phyloP scores from a whole-genome alignment of 2,888 invertebrate genomes.

The Choreutis nemorana region DNA sequence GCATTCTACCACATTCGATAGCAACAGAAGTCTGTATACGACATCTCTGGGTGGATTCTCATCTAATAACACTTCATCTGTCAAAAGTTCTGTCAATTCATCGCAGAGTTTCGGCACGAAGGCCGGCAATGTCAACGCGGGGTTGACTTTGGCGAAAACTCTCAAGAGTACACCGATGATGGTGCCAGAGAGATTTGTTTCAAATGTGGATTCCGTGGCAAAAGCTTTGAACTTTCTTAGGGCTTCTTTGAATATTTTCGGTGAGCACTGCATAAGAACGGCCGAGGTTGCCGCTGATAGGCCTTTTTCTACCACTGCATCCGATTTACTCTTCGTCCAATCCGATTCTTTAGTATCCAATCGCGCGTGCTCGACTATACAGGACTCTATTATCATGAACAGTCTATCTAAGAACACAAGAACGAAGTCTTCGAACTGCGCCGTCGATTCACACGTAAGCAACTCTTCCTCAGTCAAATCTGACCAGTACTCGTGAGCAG shows the following conservation, averaged over 20 bases:
- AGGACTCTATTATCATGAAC: slow-evolving; percentile 75
- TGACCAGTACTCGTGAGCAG: slow-evolving; percentile 70
- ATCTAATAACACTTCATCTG: slow-evolving; percentile 74
- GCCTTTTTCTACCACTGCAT: slow-evolving; percentile 75
- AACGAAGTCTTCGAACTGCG: slow-evolving; percentile 89
- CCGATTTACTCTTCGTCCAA: slow-evolving; percentile 71
- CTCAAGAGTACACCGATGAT: slow-evolving; percentile 78
- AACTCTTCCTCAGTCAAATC: slow-evolving; percentile 82
- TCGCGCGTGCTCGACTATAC: slow-evolving; percentile 72
- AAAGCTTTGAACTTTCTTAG: slow-evolving; percentile 79
- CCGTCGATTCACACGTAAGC: slow-evolving; percentile 79
- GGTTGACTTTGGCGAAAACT: slow-evolving; percentile 70
- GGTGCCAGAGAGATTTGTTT: slow-evolving; percentile 84
- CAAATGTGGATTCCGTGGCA: slow-evolving; percentile 78
- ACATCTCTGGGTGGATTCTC: slow-evolving; percentile 82
- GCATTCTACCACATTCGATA: slow-evolving; percentile 76
- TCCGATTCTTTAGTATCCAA: slow-evolving; percentile 69
- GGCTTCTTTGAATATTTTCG: slow-evolving; percentile 69
- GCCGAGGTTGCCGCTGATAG: slow-evolving; percentile 72
- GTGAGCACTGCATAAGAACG: slow-evolving; percentile 77
- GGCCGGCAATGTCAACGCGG: slow-evolving; percentile 73
- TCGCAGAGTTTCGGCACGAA: slow-evolving; percentile 78
- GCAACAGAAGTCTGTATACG: slow-evolving; percentile 76
- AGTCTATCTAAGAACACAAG: slow-evolving; percentile 83
- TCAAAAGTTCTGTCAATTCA: slow-evolving; percentile 68